Evolutionary conservation across 1,140 invertebrate genomes (phyloP).

Genomic region (Philotrypesis tridentata): DNA sequence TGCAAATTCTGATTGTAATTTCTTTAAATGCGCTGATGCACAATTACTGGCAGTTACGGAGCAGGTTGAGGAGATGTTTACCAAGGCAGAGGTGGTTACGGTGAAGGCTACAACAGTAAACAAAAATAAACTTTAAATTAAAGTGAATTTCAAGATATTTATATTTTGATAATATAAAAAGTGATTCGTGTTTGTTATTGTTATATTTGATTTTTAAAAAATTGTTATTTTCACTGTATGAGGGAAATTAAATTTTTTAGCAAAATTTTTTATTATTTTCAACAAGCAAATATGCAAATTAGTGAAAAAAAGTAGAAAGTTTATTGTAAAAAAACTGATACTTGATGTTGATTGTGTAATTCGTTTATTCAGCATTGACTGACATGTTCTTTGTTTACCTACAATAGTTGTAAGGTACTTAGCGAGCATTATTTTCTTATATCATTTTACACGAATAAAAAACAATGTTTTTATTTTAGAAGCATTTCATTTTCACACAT

Average conservation of each 20-base stretch:
- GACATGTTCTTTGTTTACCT: conserved; percentile 48
- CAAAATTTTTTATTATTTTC: conserved; percentile 44
- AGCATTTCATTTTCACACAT: conserved; percentile 41
- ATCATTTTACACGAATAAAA: conserved; percentile 61
- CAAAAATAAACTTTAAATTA: too few species aligned
- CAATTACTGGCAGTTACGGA: too few species aligned
- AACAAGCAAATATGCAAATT: conserved; percentile 43
- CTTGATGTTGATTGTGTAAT: conserved; percentile 49
- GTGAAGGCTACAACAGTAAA: too few species aligned
- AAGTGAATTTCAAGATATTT: too few species aligned
- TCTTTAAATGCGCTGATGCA: too few species aligned
- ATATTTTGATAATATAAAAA: too few species aligned
- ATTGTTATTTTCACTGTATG: conserved; percentile 3
- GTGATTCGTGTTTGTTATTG: too few species aligned
- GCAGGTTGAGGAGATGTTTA: too few species aligned
- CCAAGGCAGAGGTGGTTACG: too few species aligned
- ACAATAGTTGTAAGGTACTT: conserved; percentile 57
- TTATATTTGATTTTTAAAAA: too few species aligned
- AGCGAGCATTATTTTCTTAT: conserved; percentile 54
- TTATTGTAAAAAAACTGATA: conserved; percentile 49
- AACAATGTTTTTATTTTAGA: conserved; percentile 50
- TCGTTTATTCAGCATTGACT: conserved; percentile 42
- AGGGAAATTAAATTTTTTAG: conserved; percentile 36
- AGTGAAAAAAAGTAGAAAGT: conserved; percentile 40
- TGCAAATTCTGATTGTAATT: too few species aligned